Conservation (phyloP, 2,888 invertebrate genomes). For the Ormyrus rosae region DNA sequence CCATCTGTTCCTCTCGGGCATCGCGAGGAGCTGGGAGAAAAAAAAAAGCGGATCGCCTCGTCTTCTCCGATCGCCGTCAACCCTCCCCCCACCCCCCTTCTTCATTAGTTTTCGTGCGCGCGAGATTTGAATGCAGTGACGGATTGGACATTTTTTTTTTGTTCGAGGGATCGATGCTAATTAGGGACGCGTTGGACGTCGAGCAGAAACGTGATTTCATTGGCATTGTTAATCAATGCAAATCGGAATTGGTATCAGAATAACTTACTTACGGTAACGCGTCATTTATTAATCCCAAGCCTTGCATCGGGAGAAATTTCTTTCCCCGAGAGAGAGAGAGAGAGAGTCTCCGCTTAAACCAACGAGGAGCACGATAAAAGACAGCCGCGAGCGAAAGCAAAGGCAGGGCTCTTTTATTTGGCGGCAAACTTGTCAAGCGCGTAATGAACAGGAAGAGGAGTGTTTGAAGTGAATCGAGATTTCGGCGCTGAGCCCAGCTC, state of each 20-base stretch:
- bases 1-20: conserved; percentile 71
- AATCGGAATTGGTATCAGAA: no score
- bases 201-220: no score
- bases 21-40: neutral
- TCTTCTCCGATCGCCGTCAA: conserved; percentile 30
- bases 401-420: conserved; percentile 49
- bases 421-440: conserved; percentile 56
- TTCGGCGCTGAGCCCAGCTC: conserved; percentile 57
- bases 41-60: neutral
- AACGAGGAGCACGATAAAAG: conserved; percentile 5
- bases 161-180: neutral
- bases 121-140: conserved; percentile 28
- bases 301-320: neutral
- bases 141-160: conserved; percentile 14
- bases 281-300: neutral
- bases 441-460: conserved; percentile 56
- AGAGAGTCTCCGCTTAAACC: neutral
- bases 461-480: conserved; percentile 65
- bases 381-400: neutral
- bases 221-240: no score
- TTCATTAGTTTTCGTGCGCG: conserved; percentile 42
- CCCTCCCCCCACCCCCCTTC: neutral
- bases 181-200: neutral
- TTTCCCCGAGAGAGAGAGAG: conserved; percentile 9
- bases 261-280: no score